Conservation (phyloP, 2,113 vertebrate species). For the Heterotis niloticus region DNA sequence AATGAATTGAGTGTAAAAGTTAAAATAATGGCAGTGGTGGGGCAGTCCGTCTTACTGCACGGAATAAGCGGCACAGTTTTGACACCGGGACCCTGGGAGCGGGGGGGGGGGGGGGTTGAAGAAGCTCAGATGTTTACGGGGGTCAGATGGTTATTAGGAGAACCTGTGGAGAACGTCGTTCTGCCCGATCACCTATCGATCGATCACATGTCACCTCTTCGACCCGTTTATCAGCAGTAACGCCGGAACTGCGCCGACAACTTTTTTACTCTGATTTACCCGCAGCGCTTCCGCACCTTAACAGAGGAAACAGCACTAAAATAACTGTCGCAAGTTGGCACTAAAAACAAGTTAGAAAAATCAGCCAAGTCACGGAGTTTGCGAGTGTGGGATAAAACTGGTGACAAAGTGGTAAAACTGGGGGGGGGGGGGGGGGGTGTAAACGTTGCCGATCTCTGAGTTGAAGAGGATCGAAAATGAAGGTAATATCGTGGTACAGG, state of each 20-base stretch:
- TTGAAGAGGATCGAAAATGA: too few relatives aligned
- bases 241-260: constrained; percentile 24
- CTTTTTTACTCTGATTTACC: background rate
- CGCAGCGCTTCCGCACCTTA: background rate
- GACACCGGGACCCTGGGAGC: constrained; percentile 36
- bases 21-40: too few relatives aligned
- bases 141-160: constrained; percentile 37
- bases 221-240: constrained; percentile 42
- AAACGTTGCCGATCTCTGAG: too few relatives aligned
- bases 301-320: background rate
- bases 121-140: background rate
- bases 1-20: too few relatives aligned
- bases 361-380: background rate
- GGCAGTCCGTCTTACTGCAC: constrained; percentile 29
- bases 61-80: constrained; percentile 64
- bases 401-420: too few relatives aligned
- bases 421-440: too few relatives aligned
- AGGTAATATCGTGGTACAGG: too few relatives aligned
- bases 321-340: background rate
- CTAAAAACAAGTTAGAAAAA: background rate
- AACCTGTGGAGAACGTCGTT: constrained; percentile 42
- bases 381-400: background rate
- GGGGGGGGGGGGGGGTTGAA: too few relatives aligned
- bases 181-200: constrained; percentile 52
- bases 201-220: constrained; percentile 53